Evolutionary conservation across 2,113 vertebrate species (phyloP).

Genomic region (Takifugu bimaculatus): DNA sequence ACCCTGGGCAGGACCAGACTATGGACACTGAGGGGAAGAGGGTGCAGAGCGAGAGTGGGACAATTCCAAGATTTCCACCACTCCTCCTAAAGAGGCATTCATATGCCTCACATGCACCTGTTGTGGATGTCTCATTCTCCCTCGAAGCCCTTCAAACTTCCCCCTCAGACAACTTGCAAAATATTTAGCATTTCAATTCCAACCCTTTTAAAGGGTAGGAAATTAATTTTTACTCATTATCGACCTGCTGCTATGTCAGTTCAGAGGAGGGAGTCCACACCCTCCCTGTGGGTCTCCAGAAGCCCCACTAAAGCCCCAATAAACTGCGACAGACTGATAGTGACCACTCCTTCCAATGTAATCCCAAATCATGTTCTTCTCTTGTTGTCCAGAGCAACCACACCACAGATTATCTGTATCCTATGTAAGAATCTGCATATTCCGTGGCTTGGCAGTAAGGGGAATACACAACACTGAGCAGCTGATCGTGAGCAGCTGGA

Average conservation of each 20-base stretch:
- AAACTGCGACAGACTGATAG: no score
- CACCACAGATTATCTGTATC: no score
- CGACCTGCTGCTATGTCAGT: no score
- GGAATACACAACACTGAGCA: no score
- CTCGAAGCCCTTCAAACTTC: conserved; percentile 60
- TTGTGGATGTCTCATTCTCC: conserved; percentile 34
- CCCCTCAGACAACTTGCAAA: conserved; percentile 55
- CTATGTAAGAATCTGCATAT: not conserved
- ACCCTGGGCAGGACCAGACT: not conserved
- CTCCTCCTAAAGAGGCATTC: no score
- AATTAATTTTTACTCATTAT: not conserved
- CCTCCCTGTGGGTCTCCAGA: no score
- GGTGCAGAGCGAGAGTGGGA: not conserved
- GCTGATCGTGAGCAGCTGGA: not conserved
- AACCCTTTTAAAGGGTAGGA: conserved; percentile 40
- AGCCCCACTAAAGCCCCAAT: no score
- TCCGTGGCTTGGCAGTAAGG: not conserved
- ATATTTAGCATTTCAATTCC: conserved; percentile 71
- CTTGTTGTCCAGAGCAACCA: no score
- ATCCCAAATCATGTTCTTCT: no score
- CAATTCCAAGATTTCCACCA: no score
- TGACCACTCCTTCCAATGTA: no score
- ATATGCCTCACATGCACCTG: conserved; percentile 42
- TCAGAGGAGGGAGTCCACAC: no score
- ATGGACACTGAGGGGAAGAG: not conserved